Conservation (phyloP, 2,113 vertebrate genomes). For the Bucco capensis region DNA sequence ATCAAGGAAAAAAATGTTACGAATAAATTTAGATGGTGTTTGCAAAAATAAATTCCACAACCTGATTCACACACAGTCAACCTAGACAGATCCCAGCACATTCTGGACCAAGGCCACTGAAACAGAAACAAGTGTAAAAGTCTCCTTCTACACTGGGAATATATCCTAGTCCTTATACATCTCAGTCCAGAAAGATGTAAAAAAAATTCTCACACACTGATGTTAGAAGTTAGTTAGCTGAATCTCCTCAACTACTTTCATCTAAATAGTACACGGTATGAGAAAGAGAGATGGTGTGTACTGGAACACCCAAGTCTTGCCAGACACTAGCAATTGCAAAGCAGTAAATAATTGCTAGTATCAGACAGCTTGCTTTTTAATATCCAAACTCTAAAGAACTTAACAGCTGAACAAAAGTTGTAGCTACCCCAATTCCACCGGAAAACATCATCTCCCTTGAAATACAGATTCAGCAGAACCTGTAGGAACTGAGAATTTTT, state of each 20-base stretch:
- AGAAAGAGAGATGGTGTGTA: background rate
- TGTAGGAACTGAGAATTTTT: background rate
- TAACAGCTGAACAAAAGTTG: background rate
- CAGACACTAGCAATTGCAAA: background rate
- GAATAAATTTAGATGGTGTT: background rate
- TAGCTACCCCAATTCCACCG: background rate
- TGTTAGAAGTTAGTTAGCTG: background rate
- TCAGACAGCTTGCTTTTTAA: background rate
- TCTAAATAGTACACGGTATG: background rate
- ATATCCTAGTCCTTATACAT: background rate
- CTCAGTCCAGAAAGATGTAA: background rate
- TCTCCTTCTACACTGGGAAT: background rate
- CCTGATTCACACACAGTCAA: background rate
- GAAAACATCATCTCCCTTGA: background rate
- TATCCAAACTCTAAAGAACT: background rate
- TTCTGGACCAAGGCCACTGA: background rate
- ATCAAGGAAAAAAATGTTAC: background rate
- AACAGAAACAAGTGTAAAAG: background rate
- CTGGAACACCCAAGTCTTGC: background rate
- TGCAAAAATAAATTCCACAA: background rate
- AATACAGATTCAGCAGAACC: background rate
- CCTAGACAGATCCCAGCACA: background rate
- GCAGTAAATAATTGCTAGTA: accelerated
- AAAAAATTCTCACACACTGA: background rate
- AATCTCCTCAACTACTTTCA: background rate